Evolutionary conservation across 2,888 invertebrate genomes (phyloP), one percentile per base, ranked within the genome.

Genomic region (Elysia crispata): DNA sequence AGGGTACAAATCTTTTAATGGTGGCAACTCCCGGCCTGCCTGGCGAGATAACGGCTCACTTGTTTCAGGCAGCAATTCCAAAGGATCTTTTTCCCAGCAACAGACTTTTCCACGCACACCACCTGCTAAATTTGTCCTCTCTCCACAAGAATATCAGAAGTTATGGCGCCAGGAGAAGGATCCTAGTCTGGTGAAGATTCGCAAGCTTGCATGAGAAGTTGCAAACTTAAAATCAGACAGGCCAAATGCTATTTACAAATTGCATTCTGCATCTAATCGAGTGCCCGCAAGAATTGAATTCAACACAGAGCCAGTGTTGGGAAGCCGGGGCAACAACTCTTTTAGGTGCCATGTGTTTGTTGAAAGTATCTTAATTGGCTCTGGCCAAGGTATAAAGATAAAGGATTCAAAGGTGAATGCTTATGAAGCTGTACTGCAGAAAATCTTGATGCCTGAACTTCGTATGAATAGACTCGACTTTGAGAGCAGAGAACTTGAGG

Each of bases 331-430:
- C 50, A 81, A 23, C n/a, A 76, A 50, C 23, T 41, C 74, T 0
- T 90, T 87, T 83, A 25, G 80, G 6, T 93, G 93, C 85, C 84
- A 85, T 5, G 83, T 93, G 64, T 84, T 85, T 64, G 85, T 94
- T 64, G 92, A 93, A 85, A 87, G 87, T 3, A 88, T 92, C 28
- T 79, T 90, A 86, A 84, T 93, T 30, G 91, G 92, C 74, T 87
- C 89, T 75, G 92, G 90, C 11, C 73, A 50, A 67, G 89, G 87
- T 79, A 83, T 82, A 25, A 92, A 86, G 85, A 93, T 89, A 88
- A 94, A 92, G 88, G 89, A 79, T 30, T 92, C 94, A 0, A 94
- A 93, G 85, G 90, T 91, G n/a, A 91, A 92, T 78, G 92, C 94
- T 1, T 92, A 93, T 20, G 88, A 89, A 1, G 85, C 86, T 11